Evolutionary conservation across 2,797 vertebrate species (phyloP), one percentile per base, ranked within the genome.

Genomic region (Salmo trutta): DNA sequence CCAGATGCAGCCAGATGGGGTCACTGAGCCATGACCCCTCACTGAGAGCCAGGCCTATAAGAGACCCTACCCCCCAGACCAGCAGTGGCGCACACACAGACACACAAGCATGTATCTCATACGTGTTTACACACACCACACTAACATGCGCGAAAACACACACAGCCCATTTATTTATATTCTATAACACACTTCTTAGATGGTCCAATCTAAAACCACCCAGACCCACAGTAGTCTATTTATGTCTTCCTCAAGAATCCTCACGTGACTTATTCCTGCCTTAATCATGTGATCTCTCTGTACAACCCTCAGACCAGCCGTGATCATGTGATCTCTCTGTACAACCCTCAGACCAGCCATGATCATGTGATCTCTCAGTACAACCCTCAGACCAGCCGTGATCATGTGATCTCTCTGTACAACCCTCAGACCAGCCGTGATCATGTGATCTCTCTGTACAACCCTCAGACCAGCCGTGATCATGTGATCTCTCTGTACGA

Each of bases 1-100:
- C 95, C 95, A 95, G 95, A 94, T 96, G 95, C 94, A 96, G 95
- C 56, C 96, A 96, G 96, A 96, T 97, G 96, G 95, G 93, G 93
- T 95, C 95, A 94, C 94, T 96, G 95, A 96, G 95, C 95, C 95
- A 92, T 96, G 94, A 96, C 96, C 95, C 93, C 95, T 77, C 16
- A 0, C 17, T 79, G 36, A 51, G 41, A 81, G 74, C 76, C 78
- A 75, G 84, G 71, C 83, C 81, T 66, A 74, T 92, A 93, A 84
- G 87, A 95, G 95, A 95, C 96, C 95, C 94, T 36, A 17, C 16
- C 33, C 67, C 6, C 24, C 54, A n/a, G 19, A 70, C 68, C 31
- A 70, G 36, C 14, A 27, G 64, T 66, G 1, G 33, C 66, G 31
- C 66, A 2, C 65, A 71, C 62, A 47, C 24, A 36, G 24, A 3